phyloP scores from a whole-genome alignment of 1,140 invertebrate genomes.

The Pseudomyrmex dendroicus region DNA sequence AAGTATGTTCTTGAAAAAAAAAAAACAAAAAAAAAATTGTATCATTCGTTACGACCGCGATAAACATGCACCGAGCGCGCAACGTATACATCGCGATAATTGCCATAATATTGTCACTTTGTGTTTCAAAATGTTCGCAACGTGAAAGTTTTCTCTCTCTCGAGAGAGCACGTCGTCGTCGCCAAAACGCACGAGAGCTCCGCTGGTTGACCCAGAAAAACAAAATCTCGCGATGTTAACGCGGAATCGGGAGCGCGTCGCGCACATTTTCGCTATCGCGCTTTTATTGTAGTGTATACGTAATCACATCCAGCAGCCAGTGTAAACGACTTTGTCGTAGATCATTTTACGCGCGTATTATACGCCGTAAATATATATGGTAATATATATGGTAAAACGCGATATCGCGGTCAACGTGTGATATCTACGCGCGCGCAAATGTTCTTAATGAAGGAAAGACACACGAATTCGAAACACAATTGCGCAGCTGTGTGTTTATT shows the following conservation, averaged over 20 bases:
- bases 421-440: too few species aligned
- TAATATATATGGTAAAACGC: too few species aligned
- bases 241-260: neutral
- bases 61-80: neutral
- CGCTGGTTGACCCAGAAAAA: constrained; percentile 59
- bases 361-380: neutral
- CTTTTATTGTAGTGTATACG: constrained; percentile 19
- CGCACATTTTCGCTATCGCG: constrained; percentile 22
- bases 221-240: constrained; percentile 42
- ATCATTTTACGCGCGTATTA: constrained; percentile 9
- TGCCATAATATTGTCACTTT: neutral
- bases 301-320: constrained; percentile 39
- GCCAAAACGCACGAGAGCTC: constrained; percentile 29
- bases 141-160: neutral
- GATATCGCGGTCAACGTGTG: too few species aligned
- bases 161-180: too few species aligned
- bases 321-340: neutral
- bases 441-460: too few species aligned
- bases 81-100: neutral
- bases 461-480: too few species aligned
- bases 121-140: constrained; percentile 11
- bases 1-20: too few species aligned
- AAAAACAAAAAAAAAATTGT: neutral
- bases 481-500: too few species aligned
- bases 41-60: neutral